A percentile compares a stretch with the other conserved stretches of the same genome.
Conservation (phyloP, 2,888 invertebrate genomes). For the Hirtodrosophila cameraria region DNA sequence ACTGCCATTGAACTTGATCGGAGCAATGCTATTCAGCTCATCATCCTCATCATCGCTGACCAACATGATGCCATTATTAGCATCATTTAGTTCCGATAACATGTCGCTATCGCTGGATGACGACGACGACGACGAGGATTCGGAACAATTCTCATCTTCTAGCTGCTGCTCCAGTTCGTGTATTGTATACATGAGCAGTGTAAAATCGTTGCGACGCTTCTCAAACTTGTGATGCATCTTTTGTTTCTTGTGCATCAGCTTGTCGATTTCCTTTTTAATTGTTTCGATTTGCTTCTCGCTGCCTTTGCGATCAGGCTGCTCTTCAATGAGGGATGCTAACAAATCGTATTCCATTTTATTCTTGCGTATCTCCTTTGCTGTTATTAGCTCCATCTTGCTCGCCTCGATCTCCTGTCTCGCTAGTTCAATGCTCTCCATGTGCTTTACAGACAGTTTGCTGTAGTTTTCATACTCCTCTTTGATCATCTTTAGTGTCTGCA, state of each 20-base stretch:
- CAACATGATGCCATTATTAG: slow-evolving; percentile 71
- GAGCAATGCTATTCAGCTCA: slow-evolving; percentile 46
- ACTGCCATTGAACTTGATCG: slow-evolving; percentile 50
- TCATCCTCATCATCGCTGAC: slow-evolving; percentile 77
- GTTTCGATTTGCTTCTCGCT: slow-evolving; percentile 89
- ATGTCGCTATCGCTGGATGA: slow-evolving; percentile 76
- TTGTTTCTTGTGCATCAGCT: slow-evolving; percentile 89
- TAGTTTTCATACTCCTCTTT: slow-evolving; percentile 93
- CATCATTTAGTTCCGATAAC: slow-evolving; percentile 45
- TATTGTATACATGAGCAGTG: slow-evolving; percentile 93
- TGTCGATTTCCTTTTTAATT: slow-evolving; percentile 89
- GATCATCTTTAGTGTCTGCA: slow-evolving; percentile 92
- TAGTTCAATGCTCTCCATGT: slow-evolving; percentile 91
- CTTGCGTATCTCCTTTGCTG: slow-evolving; percentile 94
- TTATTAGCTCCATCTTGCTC: slow-evolving; percentile 91
- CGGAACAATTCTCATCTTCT: slow-evolving; percentile 87
- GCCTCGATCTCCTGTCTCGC: slow-evolving; percentile 92
- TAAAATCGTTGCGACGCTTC: slow-evolving; percentile 94
- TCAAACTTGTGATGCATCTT: slow-evolving; percentile 91
- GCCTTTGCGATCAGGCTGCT: slow-evolving; percentile 94
- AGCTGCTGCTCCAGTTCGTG: slow-evolving; percentile 92
- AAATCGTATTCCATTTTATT: slow-evolving; percentile 97
- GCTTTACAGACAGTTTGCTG: slow-evolving; percentile 89
- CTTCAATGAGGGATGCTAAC: slow-evolving; percentile 94
- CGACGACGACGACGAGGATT: slow-evolving; percentile 83